Evolutionary conservation across 1,140 invertebrate genomes (phyloP).

Genomic region (Colletes latitarsis): DNA sequence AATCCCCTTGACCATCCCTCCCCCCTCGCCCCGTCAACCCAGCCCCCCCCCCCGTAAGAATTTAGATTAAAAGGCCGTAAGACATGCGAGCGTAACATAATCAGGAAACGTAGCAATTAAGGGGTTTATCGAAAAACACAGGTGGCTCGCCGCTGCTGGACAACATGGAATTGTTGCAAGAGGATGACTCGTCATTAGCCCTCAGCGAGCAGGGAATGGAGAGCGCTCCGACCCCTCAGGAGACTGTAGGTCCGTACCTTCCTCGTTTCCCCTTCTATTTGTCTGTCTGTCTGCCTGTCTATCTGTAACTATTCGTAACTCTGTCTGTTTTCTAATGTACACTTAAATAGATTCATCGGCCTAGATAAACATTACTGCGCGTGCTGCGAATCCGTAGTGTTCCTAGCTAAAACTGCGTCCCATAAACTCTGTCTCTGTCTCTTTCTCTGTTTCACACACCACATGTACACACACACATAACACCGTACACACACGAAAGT

Average conservation of each 20-base stretch:
- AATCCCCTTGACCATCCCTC: not conserved
- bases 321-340: slow-evolving; percentile 59
- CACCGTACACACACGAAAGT: slow-evolving; percentile 25
- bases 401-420: slow-evolving; percentile 61
- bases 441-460: slow-evolving; percentile 2
- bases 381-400: slow-evolving; percentile 57
- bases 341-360: slow-evolving; percentile 55
- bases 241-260: slow-evolving; percentile 80
- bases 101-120: slow-evolving; percentile 69
- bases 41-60: slow-evolving; percentile 26
- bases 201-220: slow-evolving; percentile 79
- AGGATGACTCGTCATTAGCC: slow-evolving; percentile 79
- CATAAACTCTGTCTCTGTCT: slow-evolving; percentile 33
- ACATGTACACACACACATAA: not conserved
- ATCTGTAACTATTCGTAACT: slow-evolving; percentile 64
- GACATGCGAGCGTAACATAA: slow-evolving; percentile 58
- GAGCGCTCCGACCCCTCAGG: slow-evolving; percentile 76
- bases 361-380: slow-evolving; percentile 54
- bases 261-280: slow-evolving; percentile 69
- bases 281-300: slow-evolving; percentile 68
- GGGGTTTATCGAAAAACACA: slow-evolving; percentile 78
- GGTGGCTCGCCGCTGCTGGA: slow-evolving; percentile 80
- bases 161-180: slow-evolving; percentile 81
- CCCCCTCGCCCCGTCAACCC: not conserved
- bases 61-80: slow-evolving; percentile 61